A percentile compares a stretch with the other conserved stretches of the same genome.
These are phyloP conservation scores for Aphaenogaster rudis DNA, from an alignment of 1,140 invertebrate species.

Conservation along the genomic window DNA sequence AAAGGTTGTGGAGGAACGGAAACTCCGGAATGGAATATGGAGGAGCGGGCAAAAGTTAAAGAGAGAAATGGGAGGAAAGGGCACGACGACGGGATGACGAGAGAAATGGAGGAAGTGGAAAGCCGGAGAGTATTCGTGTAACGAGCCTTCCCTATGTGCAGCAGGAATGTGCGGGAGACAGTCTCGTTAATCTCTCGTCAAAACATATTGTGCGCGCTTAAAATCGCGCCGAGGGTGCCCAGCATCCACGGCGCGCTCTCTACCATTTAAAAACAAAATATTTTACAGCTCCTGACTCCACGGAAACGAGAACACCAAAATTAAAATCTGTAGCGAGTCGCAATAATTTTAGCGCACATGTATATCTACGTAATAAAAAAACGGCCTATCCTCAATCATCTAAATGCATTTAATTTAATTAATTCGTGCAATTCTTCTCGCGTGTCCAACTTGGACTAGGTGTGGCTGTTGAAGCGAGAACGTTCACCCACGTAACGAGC, in stretches of 20 bases:
- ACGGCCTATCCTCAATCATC: background rate
- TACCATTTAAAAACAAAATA: conserved; percentile 23
- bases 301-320: background rate
- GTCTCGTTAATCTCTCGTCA: conserved; percentile 76
- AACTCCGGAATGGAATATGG: conserved; percentile 49
- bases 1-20: conserved; percentile 40
- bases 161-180: conserved; percentile 68
- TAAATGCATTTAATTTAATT: conserved; percentile 17
- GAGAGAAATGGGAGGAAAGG: conserved; percentile 52
- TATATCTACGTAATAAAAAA: background rate
- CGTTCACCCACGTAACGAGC: conserved; percentile 19
- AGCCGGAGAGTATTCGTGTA: conserved; percentile 59
- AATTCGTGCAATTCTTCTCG: conserved; percentile 4
- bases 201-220: conserved; percentile 73
- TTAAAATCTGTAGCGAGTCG: background rate
- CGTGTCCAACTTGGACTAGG: background rate
- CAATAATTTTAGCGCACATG: background rate
- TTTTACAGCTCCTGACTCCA: background rate
- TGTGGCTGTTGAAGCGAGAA: background rate
- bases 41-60: conserved; percentile 38
- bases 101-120: conserved; percentile 66
- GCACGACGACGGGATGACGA: conserved; percentile 25
- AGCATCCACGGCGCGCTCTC: background rate
- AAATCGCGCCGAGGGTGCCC: conserved; percentile 52
- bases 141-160: conserved; percentile 43